Percentiles rank a stretch among this genome's conserved stretches.
Evolutionary conservation across 2,888 invertebrate genomes (phyloP).

Genomic region (Lapara coniferarum): DNA sequence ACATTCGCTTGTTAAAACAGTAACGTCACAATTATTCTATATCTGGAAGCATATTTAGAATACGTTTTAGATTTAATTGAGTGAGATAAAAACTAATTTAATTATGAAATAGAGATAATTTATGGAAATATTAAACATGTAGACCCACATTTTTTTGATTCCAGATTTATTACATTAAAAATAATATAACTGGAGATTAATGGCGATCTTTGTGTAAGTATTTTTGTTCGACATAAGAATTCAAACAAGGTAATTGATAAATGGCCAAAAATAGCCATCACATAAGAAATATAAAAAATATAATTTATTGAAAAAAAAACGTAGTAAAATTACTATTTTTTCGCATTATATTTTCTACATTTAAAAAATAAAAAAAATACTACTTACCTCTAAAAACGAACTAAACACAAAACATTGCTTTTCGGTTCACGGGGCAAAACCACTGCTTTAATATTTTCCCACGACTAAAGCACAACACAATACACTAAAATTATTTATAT

Average conservation of each 20-base stretch:
- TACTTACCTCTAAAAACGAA: constrained; percentile 9
- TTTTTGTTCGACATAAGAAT: no score
- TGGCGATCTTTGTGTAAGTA: no score
- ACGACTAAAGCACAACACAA: constrained; percentile 21
- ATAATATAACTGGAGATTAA: neutral
- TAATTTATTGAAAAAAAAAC: no score
- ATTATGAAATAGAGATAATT: neutral
- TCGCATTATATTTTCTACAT: neutral
- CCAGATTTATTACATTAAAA: neutral
- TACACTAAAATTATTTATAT: constrained; percentile 3
- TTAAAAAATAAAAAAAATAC: neutral
- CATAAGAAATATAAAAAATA: neutral
- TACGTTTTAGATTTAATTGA: neutral
- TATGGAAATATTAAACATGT: neutral
- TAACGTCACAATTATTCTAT: neutral
- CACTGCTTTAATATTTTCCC: neutral
- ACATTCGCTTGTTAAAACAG: no score
- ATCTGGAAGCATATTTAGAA: neutral
- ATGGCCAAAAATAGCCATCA: neutral
- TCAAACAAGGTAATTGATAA: neutral
- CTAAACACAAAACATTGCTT: neutral
- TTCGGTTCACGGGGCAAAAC: neutral
- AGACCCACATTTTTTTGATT: neutral
- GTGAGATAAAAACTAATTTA: constrained; percentile 5
- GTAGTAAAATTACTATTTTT: no score